Percentiles rank a stretch among this genome's conserved stretches.
Evolutionary conservation across 1,140 invertebrate species (phyloP).

Genomic region (Bombus superbus): DNA sequence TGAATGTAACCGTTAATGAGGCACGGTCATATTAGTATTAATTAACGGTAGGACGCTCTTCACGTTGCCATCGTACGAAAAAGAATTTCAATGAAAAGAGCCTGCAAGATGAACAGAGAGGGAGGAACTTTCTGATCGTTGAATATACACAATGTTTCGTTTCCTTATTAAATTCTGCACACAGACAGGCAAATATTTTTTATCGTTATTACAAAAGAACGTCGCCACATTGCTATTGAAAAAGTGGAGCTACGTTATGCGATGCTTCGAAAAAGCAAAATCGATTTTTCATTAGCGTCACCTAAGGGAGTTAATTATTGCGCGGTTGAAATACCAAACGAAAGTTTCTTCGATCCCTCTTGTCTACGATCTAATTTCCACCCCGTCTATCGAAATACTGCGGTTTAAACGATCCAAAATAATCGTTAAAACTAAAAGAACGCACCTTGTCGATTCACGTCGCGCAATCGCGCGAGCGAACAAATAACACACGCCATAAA

Average conservation of each 20-base stretch:
- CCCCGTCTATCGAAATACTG: neutral
- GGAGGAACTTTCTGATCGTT: constrained; percentile 32
- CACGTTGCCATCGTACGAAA: constrained; percentile 55
- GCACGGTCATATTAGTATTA: constrained; percentile 76
- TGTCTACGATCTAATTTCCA: neutral
- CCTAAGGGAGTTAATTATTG: constrained; percentile 20
- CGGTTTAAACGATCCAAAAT: neutral
- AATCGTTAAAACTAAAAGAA: neutral
- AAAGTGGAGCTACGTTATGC: neutral
- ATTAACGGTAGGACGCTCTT: constrained; percentile 69
- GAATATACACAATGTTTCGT: constrained; percentile 49
- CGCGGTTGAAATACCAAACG: neutral
- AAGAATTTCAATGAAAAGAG: constrained; percentile 59
- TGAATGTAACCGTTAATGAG: constrained; percentile 77
- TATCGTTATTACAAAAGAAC: constrained; percentile 27
- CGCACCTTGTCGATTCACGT: neutral
- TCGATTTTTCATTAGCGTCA: constrained; percentile 39
- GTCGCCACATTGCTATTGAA: neutral
- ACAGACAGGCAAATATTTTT: constrained; percentile 11
- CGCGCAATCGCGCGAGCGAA: neutral
- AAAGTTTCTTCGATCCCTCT: no score
- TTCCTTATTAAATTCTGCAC: constrained; percentile 44
- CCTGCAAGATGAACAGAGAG: constrained; percentile 23
- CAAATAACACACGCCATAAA: constrained; percentile 25
- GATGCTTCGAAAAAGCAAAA: constrained; percentile 3